A percentile compares a stretch with the other conserved stretches of the same genome.
Evolutionary conservation across 2,888 invertebrate genomes (phyloP).

Genomic region (Schizaphis graminum): DNA sequence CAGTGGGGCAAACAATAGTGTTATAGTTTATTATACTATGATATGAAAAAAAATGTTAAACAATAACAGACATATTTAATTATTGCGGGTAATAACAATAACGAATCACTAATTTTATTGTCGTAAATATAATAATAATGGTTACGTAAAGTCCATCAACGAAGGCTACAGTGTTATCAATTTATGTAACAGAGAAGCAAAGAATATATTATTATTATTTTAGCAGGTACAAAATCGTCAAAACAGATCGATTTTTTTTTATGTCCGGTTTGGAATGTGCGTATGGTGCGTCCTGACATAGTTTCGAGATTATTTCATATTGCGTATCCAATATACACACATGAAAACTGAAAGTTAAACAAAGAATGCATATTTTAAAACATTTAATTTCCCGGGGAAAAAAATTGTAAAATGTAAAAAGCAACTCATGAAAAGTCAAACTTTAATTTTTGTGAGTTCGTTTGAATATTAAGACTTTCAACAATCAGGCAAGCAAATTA

Average conservation of each 20-base stretch:
- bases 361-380: not conserved
- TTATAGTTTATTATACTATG: not conserved
- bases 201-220: not conserved
- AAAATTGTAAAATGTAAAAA: not conserved
- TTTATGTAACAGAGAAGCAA: not conserved
- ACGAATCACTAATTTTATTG: not conserved
- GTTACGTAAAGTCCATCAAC: not conserved
- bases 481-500: constrained; percentile 21
- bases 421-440: not conserved
- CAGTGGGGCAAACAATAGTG: not conserved
- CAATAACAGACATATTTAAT: not conserved
- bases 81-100: not conserved
- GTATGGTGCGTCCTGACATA: not conserved
- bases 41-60: not conserved
- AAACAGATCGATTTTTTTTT: not conserved
- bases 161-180: not conserved
- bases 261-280: not conserved
- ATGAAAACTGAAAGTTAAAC: not conserved
- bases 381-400: not conserved
- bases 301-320: not conserved
- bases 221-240: not conserved
- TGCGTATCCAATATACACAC: not conserved
- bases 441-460: not conserved
- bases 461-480: not conserved
- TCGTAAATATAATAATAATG: not conserved